Percentiles rank a stretch among this genome's conserved stretches.
Evolutionary conservation across 2,113 vertebrate species (phyloP).

Genomic region (Collichthys lucidus): DNA sequence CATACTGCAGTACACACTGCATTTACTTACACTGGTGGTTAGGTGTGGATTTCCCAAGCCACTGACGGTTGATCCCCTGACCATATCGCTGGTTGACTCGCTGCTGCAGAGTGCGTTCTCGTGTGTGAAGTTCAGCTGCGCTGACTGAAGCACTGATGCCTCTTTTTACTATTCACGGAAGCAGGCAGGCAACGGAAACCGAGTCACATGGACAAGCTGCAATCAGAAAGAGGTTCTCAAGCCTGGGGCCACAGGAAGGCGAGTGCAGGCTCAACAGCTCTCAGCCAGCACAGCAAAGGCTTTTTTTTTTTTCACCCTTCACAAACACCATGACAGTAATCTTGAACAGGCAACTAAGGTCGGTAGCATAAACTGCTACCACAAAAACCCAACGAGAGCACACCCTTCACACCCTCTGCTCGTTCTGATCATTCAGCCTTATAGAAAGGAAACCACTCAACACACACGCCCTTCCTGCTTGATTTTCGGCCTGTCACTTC

Average conservation of each 20-base stretch:
- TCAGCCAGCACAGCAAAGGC: constrained; percentile 22
- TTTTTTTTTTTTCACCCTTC: not conserved
- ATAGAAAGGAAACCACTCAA: constrained; percentile 83
- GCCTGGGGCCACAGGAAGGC: constrained; percentile 64
- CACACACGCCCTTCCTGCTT: constrained; percentile 85
- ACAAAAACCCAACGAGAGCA: constrained; percentile 76
- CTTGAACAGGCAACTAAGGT: not conserved
- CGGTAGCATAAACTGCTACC: constrained; percentile 58
- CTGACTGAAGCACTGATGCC: constrained; percentile 40
- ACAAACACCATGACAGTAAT: not conserved
- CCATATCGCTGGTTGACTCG: constrained; percentile 76
- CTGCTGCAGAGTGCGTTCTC: constrained; percentile 44
- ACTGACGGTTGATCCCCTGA: constrained; percentile 69
- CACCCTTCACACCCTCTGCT: constrained; percentile 76
- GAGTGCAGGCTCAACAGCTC: constrained; percentile 48
- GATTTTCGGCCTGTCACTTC: constrained; percentile 54
- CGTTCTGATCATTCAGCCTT: constrained; percentile 74
- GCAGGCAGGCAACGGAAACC: constrained; percentile 83
- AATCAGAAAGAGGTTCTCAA: constrained; percentile 72
- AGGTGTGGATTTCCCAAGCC: constrained; percentile 76
- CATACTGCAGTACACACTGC: not conserved
- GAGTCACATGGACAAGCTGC: constrained; percentile 85
- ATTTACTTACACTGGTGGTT: constrained; percentile 80
- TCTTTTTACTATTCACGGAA: constrained; percentile 82
- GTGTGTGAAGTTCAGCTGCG: constrained; percentile 40